phyloP scores from a whole-genome alignment of 1,140 invertebrate genomes.

The Caenorhabditis inopinata region DNA sequence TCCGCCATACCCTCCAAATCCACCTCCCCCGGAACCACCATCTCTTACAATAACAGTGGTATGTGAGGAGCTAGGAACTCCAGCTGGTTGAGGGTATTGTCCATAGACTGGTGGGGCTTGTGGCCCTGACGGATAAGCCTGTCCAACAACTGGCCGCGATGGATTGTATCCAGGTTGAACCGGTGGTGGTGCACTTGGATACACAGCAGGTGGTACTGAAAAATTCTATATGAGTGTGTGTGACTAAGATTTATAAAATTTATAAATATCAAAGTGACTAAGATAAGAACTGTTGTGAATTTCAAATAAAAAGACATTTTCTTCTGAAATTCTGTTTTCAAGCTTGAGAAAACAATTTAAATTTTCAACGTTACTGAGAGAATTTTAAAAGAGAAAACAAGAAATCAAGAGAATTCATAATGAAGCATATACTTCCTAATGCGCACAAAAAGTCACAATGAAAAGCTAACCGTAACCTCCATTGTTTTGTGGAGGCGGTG shows the following conservation, averaged over 20 bases:
- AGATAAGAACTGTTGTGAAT: too few species aligned
- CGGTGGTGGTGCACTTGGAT: constrained; percentile 42
- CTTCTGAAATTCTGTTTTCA: too few species aligned
- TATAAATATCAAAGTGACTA: too few species aligned
- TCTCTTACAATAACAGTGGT: constrained; percentile 45
- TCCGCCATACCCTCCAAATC: constrained; percentile 35
- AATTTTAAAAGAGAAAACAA: too few species aligned
- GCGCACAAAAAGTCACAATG: too few species aligned
- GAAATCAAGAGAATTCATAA: too few species aligned
- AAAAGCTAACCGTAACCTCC: constrained; percentile 43
- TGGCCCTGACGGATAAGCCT: not conserved
- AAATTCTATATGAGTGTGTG: not conserved
- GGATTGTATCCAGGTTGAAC: constrained; percentile 23
- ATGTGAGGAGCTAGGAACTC: not conserved
- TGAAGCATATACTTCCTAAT: too few species aligned
- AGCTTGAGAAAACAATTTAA: too few species aligned
- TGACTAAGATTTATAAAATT: too few species aligned
- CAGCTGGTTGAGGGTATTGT: not conserved
- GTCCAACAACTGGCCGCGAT: not conserved
- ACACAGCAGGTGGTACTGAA: constrained; percentile 39
- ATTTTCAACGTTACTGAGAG: too few species aligned
- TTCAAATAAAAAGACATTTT: too few species aligned
- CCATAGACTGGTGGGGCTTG: not conserved
- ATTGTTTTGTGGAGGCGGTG: not conserved
- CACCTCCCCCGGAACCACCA: constrained; percentile 30